phyloP scores from a whole-genome alignment of 37 sponge, comb jelly and placozoan species.

The Hexactinellida sp. region DNA sequence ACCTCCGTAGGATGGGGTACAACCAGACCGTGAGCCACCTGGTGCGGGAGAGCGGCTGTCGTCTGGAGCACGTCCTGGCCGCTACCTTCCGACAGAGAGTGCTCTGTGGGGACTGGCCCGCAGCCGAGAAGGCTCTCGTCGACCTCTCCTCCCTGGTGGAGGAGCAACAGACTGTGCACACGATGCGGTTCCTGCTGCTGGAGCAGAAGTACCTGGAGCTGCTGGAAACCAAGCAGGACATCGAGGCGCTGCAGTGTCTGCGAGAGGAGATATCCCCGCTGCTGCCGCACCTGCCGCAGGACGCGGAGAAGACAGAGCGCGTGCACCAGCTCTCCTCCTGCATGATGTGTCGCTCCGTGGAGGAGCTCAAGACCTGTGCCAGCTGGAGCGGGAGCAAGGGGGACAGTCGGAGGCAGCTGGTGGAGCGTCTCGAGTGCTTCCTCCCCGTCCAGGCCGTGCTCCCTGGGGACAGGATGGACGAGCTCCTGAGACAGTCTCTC shows the following conservation, averaged over 20 bases:
- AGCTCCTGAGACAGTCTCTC: conserved; percentile 64
- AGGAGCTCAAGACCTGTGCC: conserved; percentile 52
- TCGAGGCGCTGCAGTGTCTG: conserved; percentile 74
- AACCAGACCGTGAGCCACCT: conserved; percentile 46
- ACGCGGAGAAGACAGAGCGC: background rate
- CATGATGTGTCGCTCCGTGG: conserved; percentile 67
- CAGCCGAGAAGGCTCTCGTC: conserved; percentile 48
- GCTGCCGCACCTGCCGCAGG: conserved; percentile 37
- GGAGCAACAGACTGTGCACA: conserved; percentile 35
- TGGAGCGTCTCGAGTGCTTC: conserved; percentile 82
- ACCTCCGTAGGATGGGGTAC: conserved; percentile 72
- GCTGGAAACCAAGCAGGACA: conserved; percentile 48
- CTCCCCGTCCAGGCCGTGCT: conserved; percentile 90
- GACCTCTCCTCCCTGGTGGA: conserved; percentile 41
- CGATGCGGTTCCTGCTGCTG: conserved; percentile 63
- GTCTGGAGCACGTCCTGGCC: conserved; percentile 78
- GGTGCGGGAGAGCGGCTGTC: conserved; percentile 71
- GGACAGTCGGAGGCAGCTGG: conserved; percentile 54
- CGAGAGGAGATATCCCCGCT: conserved; percentile 68
- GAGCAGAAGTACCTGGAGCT: conserved; percentile 95
- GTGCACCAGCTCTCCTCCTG: conserved; percentile 23
- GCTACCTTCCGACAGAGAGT: conserved; percentile 62
- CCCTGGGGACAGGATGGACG: conserved; percentile 62
- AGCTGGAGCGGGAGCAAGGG: conserved; percentile 76
- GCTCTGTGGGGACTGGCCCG: conserved; percentile 68